A percentile compares a stretch with the other conserved stretches of the same genome.
phyloP scores from a whole-genome alignment of 2,797 vertebrate genomes.

The Anabacerthia variegaticeps region DNA sequence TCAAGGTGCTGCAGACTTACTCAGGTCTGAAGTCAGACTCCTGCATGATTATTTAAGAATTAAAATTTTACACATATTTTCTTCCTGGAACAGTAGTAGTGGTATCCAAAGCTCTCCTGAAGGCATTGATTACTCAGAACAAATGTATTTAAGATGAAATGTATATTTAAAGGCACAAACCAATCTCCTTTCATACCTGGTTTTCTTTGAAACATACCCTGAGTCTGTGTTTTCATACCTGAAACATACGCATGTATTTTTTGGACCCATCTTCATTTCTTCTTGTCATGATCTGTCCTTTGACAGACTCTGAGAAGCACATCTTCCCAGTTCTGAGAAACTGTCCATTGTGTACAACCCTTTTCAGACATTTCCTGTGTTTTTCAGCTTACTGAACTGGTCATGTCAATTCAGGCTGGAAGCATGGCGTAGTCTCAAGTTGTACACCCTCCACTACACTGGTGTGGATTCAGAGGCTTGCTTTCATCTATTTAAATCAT shows the following conservation, averaged over 20 bases:
- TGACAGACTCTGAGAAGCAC: neutral
- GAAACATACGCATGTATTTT: rapidly evolving
- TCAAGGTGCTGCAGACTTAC: neutral
- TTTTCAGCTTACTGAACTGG: neutral
- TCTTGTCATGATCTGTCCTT: neutral
- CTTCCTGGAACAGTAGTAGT: neutral
- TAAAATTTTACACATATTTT: neutral
- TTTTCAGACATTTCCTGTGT: neutral
- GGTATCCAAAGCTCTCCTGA: neutral
- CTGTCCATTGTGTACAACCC: neutral
- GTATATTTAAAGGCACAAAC: neutral
- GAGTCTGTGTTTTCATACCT: neutral
- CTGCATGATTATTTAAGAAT: neutral
- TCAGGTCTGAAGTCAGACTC: neutral
- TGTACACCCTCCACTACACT: neutral
- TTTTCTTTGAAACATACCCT: neutral
- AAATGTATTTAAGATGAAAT: neutral
- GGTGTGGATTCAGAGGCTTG: neutral
- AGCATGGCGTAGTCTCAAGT: rapidly evolving
- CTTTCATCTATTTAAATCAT: neutral
- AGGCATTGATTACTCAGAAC: neutral
- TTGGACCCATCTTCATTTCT: neutral
- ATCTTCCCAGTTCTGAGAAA: neutral
- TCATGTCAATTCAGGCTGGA: neutral
- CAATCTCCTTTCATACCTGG: neutral